These are phyloP conservation scores for Pteronura brasiliensis DNA, from an alignment of 2,113 vertebrate genomes.

Conservation along the genomic window DNA sequence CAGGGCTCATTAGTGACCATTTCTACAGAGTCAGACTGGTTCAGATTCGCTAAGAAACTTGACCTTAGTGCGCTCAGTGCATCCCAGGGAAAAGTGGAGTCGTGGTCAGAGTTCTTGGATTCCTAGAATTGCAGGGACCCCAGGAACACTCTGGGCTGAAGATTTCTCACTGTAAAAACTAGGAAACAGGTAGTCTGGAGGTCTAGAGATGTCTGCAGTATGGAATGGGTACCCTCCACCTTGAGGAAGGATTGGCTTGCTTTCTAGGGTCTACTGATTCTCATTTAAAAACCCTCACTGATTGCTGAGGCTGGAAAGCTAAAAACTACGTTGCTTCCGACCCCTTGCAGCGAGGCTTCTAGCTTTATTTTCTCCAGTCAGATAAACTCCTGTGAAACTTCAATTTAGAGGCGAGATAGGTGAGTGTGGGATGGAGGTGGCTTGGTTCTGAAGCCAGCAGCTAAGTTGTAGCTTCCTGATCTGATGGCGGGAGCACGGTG, in stretches of 20 bases:
- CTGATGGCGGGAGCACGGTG: too few relatives aligned
- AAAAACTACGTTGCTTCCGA: neutral
- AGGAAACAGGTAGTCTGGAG: neutral
- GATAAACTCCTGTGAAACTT: neutral
- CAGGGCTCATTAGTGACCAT: neutral
- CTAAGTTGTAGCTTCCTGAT: neutral
- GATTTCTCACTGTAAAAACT: neutral
- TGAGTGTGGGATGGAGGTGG: neutral
- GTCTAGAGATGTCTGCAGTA: neutral
- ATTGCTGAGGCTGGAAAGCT: neutral
- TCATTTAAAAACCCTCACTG: neutral
- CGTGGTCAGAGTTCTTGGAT: neutral
- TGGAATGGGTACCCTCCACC: neutral
- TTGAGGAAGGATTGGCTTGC: neutral
- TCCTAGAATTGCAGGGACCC: neutral
- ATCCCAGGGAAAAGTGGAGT: neutral
- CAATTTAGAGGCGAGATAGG: neutral
- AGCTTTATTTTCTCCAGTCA: neutral
- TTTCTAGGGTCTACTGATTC: neutral
- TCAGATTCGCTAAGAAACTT: neutral
- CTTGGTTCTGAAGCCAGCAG: neutral
- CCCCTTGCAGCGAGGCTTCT: neutral
- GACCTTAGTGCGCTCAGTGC: neutral
- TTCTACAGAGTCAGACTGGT: neutral
- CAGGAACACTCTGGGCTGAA: neutral